Evolutionary conservation across 2,113 vertebrate species (phyloP).

Genomic region (Edolisoma coerulescens): DNA sequence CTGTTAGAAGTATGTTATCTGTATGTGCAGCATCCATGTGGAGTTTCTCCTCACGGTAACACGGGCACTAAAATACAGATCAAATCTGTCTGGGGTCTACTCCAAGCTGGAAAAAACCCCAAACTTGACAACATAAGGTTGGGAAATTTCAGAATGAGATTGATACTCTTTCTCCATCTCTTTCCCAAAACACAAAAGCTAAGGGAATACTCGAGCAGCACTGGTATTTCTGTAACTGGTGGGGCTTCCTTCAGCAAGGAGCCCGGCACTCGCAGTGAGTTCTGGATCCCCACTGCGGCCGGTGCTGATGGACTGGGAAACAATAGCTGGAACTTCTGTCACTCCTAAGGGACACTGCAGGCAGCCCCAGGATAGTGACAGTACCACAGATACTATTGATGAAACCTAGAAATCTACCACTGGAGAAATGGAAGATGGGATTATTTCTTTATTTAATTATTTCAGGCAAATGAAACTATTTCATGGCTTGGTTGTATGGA

Average conservation of each 20-base stretch:
- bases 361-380: too few relatives aligned
- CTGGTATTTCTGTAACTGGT: background rate
- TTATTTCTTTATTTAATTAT: background rate
- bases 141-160: background rate
- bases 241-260: background rate
- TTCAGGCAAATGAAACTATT: background rate
- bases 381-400: background rate
- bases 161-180: background rate
- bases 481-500: background rate
- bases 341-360: background rate
- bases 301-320: background rate
- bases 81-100: background rate
- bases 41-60: background rate
- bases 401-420: background rate
- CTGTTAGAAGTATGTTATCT: background rate
- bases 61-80: background rate
- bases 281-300: background rate
- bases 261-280: rapidly evolving
- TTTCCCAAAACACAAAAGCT: background rate
- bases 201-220: background rate
- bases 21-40: background rate
- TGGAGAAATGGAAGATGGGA: background rate
- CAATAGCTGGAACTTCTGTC: background rate
- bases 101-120: background rate
- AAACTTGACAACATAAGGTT: background rate